Evolutionary conservation across 2,797 vertebrate genomes (phyloP).

Genomic region (Halcyon badia): DNA sequence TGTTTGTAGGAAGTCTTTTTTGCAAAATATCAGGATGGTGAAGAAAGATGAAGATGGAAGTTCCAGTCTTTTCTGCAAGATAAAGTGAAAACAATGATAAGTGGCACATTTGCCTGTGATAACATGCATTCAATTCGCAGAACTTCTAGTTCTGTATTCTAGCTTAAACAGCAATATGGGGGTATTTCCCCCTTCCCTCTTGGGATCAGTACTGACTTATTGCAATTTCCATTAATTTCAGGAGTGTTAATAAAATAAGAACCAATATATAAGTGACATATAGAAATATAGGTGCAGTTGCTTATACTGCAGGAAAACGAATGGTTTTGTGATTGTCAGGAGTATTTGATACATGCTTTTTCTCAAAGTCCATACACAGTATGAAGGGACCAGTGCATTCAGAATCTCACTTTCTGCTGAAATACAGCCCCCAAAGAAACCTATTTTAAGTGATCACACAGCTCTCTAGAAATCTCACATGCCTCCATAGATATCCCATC

Average conservation of each 20-base stretch:
- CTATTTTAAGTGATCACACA: neutral
- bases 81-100: neutral
- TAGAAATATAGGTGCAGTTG: neutral
- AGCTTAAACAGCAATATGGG: neutral
- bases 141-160: neutral
- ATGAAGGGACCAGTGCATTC: neutral
- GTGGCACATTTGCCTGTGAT: neutral
- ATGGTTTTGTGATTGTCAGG: neutral
- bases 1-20: neutral
- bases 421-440: neutral
- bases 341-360: neutral
- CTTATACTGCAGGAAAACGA: neutral
- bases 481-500: neutral
- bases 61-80: neutral
- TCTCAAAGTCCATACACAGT: neutral
- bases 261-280: neutral
- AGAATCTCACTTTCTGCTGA: neutral
- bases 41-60: neutral
- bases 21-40: neutral
- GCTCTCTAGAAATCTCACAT: neutral
- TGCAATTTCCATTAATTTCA: neutral
- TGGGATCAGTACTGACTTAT: neutral
- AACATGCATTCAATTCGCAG: accelerated
- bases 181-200: neutral
- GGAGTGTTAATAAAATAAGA: neutral